Base-by-base conservation (phyloP, 2,888 invertebrate species). In the Himalopsyche tibetana region DNA sequence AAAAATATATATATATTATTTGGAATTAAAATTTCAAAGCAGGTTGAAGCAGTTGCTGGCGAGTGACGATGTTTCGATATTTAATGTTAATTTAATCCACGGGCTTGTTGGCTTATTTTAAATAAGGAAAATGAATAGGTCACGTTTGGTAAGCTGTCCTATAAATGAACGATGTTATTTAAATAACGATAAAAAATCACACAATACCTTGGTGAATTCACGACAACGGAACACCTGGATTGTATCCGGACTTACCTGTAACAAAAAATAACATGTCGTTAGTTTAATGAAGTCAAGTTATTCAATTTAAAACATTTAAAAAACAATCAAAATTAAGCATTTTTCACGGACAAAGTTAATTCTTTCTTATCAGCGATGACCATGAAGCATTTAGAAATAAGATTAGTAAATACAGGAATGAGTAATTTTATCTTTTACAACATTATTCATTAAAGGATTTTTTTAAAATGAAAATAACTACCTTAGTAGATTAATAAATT, bases 171-270 rank as follows among this genome's bases (percentile, higher is more conserved):
- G 63, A 63, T 63, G 63, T 63, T 63, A 28, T 63, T 63, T 63
- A 63, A 63, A 63, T 63, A 63, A 63, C 63, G 63, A 63, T 63
- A 63, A 63, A 63, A 63, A 63, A 63, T 63, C 63, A 63, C 63
- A 63, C 63, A 63, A 63, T 63, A 63, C 63, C 63, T 63, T 63
- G n/a, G 19, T 28, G 63, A 63, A 63, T 63, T n/a, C 63, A 63
- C 5, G 63, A 63, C 63, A 63, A 63, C 63, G 63, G 63, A 63
- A 63, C 63, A 63, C 63, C 63, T 63, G 63, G 63, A 63, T 63
- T 28, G 63, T 63, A 63, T 63, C 19, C 28, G 63, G 63, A 63
- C 63, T 63, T 63, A 63, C 63, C 63, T 63, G 63, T 63, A 63
- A 63, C 63, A n/a, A 63, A 63, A 63, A 63, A 63, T 63, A 63